These are phyloP conservation scores for Uromys caudimaculatus DNA, from an alignment of 2,797 vertebrate species.

Conservation along the genomic window DNA sequence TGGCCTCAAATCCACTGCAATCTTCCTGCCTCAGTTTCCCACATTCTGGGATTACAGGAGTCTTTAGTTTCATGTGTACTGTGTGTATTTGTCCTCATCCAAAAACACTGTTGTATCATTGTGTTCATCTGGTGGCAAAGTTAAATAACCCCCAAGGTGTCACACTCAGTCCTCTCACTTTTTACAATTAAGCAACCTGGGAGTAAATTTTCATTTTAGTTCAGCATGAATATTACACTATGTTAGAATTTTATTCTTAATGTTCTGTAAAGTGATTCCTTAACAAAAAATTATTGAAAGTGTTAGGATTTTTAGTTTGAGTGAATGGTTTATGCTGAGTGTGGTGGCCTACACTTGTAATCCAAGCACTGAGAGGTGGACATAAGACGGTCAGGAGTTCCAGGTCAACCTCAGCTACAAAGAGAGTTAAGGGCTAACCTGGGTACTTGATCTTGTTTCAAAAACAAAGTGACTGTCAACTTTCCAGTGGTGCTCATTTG, in stretches of 20 bases:
- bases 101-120: not conserved
- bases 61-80: not conserved
- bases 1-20: not conserved
- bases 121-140: not conserved
- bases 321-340: not conserved
- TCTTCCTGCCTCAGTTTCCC: not conserved
- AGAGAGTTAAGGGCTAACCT: not conserved
- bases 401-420: not conserved
- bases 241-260: constrained; percentile 8
- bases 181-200: constrained; percentile 8
- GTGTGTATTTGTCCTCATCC: not conserved
- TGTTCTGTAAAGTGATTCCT: constrained; percentile 6
- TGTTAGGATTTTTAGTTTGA: constrained; percentile 33
- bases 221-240: not conserved
- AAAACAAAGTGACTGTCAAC: not conserved
- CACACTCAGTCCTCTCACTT: not conserved
- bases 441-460: not conserved
- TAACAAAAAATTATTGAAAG: not conserved
- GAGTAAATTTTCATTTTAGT: constrained; percentile 47
- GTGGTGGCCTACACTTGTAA: not conserved
- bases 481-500: constrained; percentile 22
- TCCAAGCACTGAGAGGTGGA: not conserved
- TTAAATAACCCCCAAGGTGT: not conserved
- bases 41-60: not conserved
- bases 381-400: not conserved